Evolutionary conservation across 2,113 vertebrate genomes (phyloP), one percentile per base, ranked within the genome.

Genomic region (Cichladusa arquata): DNA sequence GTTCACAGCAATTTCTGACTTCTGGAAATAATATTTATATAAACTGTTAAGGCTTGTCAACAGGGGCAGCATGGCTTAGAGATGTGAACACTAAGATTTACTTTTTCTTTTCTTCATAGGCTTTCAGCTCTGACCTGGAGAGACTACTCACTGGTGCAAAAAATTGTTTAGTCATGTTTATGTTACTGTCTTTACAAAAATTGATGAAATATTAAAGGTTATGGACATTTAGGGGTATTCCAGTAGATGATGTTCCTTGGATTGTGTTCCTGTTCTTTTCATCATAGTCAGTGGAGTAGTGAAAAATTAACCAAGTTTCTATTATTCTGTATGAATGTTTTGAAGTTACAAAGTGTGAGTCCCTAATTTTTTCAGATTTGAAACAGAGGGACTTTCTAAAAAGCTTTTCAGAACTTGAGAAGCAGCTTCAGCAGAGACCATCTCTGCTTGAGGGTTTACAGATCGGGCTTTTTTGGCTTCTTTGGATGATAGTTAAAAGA

Each of bases 1-100:
- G 12, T 50, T 83, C 33, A 15, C 71, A 90, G 47, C 24, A 66
- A 50, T 88, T 85, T 92, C 34, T 82, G 66, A 34, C 47, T 90
- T 83, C 38, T 81, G 64, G 81, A 56, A 95, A 64, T 62, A 34
- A 56, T 67, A 66, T 58, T 67, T 45, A 50, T 61, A 45, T 1
- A 24, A 80, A 62, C 8, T 70, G 81, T 2, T 14, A 45, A 83
- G 58, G 13, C 26, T 77, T 64, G 48, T 90, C 51, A 62, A 4
- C 13, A 66, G 17, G 25, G 15, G 10, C 12, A 40, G 22, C 1
- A 1, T 51, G n/a, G n/a, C 40, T 77, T 79, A 70, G 81, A 92
- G 65, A 87, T 34, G 31, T 12, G 53, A 50, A 44, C 0, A 1
- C 5, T 50, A 8, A 34, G 72, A 45, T 19, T 57, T 31, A 2